Evolutionary conservation across 2,113 vertebrate genomes (phyloP).

Genomic region (Sus scrofa): DNA sequence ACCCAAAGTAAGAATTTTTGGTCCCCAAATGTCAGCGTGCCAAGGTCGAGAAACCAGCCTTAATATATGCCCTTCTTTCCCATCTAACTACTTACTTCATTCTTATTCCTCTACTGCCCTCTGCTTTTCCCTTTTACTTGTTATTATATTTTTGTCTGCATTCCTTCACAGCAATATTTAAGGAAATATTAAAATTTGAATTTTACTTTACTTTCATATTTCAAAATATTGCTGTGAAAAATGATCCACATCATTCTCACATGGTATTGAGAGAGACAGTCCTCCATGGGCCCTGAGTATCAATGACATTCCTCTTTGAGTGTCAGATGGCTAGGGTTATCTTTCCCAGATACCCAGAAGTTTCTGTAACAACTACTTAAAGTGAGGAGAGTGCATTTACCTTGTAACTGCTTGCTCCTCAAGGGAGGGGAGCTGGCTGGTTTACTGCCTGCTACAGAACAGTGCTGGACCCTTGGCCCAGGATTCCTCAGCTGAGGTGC

Average conservation of each 20-base stretch:
- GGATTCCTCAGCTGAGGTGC: background rate
- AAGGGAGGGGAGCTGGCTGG: background rate
- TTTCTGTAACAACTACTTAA: background rate
- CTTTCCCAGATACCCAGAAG: background rate
- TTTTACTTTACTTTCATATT: background rate
- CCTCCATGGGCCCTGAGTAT: background rate
- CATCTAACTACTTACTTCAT: background rate
- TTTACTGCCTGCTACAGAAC: background rate
- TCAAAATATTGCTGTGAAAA: conserved; percentile 4
- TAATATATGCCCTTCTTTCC: background rate
- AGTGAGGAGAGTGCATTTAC: background rate
- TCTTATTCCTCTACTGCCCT: background rate
- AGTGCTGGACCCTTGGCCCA: too few species aligned
- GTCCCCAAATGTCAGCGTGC: background rate
- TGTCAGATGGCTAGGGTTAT: background rate
- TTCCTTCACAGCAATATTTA: background rate
- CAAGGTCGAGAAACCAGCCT: background rate
- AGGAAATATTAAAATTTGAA: background rate
- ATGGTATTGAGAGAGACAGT: background rate
- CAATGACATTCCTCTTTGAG: background rate
- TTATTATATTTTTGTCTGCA: background rate
- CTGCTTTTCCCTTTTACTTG: background rate
- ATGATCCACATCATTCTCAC: background rate
- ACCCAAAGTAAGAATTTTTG: background rate
- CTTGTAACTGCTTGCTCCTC: background rate